Evolutionary conservation across 2,797 vertebrate species (phyloP).

Genomic region (Ambastaia sidthimunki): DNA sequence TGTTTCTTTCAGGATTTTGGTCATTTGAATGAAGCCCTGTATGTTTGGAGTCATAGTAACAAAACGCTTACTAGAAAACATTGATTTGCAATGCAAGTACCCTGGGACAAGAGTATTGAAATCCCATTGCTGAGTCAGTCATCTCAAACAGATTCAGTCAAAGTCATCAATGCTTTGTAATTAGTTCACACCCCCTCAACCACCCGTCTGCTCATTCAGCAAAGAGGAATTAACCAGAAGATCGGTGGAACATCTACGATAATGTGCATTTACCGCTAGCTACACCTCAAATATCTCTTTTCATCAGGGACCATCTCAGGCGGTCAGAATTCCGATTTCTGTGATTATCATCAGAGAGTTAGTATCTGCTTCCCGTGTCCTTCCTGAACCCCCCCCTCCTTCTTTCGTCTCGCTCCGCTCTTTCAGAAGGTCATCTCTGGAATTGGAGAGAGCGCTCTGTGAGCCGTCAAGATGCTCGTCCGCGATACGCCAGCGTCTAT

Average conservation of each 20-base stretch:
- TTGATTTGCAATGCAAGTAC: no score
- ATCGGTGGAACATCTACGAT: slow-evolving; percentile 40
- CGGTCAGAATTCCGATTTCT: slow-evolving; percentile 26
- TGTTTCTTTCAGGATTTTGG: slow-evolving; percentile 17
- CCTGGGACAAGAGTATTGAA: slow-evolving; percentile 49
- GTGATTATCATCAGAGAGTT: slow-evolving; percentile 38
- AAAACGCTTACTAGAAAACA: slow-evolving; percentile 50
- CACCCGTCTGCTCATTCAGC: slow-evolving; percentile 37
- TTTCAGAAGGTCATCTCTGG: slow-evolving; percentile 79
- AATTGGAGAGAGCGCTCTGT: slow-evolving; percentile 77
- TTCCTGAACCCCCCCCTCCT: slow-evolving; percentile 55
- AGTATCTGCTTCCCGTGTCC: slow-evolving; percentile 52
- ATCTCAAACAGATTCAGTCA: slow-evolving; percentile 54
- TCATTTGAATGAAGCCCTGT: neutral
- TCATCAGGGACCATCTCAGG: slow-evolving; percentile 28
- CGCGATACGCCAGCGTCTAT: slow-evolving; percentile 77
- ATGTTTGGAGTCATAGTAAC: slow-evolving; percentile 44
- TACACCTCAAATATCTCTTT: slow-evolving; percentile 48
- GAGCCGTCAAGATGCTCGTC: slow-evolving; percentile 76
- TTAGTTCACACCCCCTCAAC: slow-evolving; percentile 53
- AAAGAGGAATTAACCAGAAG: slow-evolving; percentile 40
- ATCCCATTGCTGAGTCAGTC: slow-evolving; percentile 51
- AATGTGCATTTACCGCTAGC: slow-evolving; percentile 46
- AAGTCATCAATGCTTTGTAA: slow-evolving; percentile 60
- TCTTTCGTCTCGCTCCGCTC: slow-evolving; percentile 56